Evolutionary conservation across 2,888 invertebrate species (phyloP).

Genomic region (Notodromas monacha): DNA sequence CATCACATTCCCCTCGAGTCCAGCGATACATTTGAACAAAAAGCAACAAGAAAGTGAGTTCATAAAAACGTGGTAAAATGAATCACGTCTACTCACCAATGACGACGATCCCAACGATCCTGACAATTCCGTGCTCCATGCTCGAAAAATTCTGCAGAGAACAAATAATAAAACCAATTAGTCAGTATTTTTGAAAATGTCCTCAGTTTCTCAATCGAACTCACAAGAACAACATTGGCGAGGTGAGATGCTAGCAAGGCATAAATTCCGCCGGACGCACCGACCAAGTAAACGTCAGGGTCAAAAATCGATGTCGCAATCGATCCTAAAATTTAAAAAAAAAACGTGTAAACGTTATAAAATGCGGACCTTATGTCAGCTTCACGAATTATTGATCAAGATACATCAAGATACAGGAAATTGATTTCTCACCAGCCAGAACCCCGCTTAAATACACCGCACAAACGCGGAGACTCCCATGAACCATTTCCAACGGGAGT

Average conservation of each 20-base stretch:
- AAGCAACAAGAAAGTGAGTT: too few relatives aligned
- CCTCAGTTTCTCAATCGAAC: too few relatives aligned
- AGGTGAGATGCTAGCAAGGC: constrained; percentile 54
- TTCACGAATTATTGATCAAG: too few relatives aligned
- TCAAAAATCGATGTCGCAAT: constrained; percentile 38
- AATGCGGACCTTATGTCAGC: too few relatives aligned
- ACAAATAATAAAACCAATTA: constrained; percentile 5
- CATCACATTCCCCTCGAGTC: too few relatives aligned
- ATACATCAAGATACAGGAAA: too few relatives aligned
- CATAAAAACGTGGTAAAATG: too few relatives aligned
- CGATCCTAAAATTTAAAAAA: constrained; percentile 18
- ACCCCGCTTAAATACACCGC: constrained; percentile 39
- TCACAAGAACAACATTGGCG: constrained; percentile 35
- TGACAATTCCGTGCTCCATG: constrained; percentile 67
- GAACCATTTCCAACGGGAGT: constrained; percentile 65
- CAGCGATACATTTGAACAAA: too few relatives aligned
- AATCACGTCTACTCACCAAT: constrained; percentile 57
- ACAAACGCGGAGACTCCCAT: constrained; percentile 33
- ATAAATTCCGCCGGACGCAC: constrained; percentile 68
- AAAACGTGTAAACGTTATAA: too few relatives aligned
- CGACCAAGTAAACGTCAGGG: constrained; percentile 46
- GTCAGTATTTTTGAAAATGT: background rate
- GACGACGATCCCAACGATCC: constrained; percentile 58
- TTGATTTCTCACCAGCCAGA: constrained; percentile 19
- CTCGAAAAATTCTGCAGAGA: constrained; percentile 44